Evolutionary conservation across 2,113 vertebrate species (phyloP).

Genomic region (Tor tambroides): DNA sequence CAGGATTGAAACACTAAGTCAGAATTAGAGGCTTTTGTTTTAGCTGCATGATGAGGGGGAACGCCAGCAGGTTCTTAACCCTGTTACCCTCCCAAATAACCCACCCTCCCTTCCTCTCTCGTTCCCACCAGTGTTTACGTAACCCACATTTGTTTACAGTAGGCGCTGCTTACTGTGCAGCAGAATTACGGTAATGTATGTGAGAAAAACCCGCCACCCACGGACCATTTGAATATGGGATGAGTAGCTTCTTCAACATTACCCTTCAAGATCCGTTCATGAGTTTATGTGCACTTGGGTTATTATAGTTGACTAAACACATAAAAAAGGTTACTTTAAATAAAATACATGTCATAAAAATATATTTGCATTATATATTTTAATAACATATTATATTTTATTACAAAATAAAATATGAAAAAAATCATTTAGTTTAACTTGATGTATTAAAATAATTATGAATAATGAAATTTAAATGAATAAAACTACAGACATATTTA

Average conservation of each 20-base stretch:
- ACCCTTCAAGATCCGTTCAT: not conserved
- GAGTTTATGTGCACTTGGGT: no score
- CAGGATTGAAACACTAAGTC: slow-evolving; percentile 77
- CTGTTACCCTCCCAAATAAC: slow-evolving; percentile 40
- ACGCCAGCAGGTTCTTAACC: slow-evolving; percentile 34
- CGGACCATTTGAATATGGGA: not conserved
- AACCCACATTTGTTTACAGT: slow-evolving; percentile 30
- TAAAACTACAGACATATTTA: no score
- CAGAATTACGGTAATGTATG: not conserved
- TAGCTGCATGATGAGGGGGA: slow-evolving; percentile 56
- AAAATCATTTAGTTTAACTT: no score
- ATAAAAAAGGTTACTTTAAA: no score
- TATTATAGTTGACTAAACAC: no score
- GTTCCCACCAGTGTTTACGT: slow-evolving; percentile 38
- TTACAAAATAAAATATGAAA: no score
- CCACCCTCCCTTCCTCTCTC: not conserved
- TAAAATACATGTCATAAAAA: no score
- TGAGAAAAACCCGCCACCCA: not conserved
- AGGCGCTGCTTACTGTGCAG: not conserved
- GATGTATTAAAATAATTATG: no score
- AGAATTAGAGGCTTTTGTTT: slow-evolving; percentile 75
- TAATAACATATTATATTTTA: no score
- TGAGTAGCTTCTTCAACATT: not conserved
- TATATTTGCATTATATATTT: no score
- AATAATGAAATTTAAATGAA: no score